These are phyloP conservation scores for Leptosomus discolor DNA, from an alignment of 2,113 vertebrate species.

Conservation along the genomic window DNA sequence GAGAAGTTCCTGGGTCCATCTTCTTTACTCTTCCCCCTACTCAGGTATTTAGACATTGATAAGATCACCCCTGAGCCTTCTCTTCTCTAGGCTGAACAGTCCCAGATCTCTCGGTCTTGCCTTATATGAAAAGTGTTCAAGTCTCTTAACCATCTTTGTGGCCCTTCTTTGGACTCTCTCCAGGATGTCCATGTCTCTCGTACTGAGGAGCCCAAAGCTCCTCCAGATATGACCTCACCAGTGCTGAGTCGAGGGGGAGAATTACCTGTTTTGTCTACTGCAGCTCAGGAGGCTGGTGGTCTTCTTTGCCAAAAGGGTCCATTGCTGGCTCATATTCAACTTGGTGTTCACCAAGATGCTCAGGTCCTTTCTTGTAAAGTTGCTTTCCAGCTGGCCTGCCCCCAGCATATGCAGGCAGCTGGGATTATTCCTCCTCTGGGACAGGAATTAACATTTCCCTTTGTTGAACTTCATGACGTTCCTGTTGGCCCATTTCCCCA, in stretches of 20 bases:
- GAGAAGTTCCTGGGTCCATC: background rate
- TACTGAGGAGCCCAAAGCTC: background rate
- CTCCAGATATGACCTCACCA: background rate
- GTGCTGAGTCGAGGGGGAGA: background rate
- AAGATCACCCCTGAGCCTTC: background rate
- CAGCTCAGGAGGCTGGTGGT: background rate
- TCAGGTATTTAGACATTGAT: background rate
- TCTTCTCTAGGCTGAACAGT: background rate
- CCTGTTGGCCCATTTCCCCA: background rate
- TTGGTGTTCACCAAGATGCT: background rate
- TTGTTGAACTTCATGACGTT: background rate
- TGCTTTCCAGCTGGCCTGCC: background rate
- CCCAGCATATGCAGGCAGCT: background rate
- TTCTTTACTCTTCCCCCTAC: background rate
- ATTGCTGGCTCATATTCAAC: background rate
- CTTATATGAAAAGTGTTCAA: background rate
- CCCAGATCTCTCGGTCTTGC: background rate
- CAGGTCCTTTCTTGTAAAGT: background rate
- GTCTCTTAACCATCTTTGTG: no score
- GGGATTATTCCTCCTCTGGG: background rate
- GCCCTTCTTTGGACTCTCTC: background rate
- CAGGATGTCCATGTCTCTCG: background rate
- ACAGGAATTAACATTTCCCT: background rate
- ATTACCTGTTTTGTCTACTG: background rate
- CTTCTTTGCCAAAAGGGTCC: background rate